These are phyloP conservation scores for Kradibia gibbosae DNA, from an alignment of 1,140 invertebrate genomes.

Conservation along the genomic window DNA sequence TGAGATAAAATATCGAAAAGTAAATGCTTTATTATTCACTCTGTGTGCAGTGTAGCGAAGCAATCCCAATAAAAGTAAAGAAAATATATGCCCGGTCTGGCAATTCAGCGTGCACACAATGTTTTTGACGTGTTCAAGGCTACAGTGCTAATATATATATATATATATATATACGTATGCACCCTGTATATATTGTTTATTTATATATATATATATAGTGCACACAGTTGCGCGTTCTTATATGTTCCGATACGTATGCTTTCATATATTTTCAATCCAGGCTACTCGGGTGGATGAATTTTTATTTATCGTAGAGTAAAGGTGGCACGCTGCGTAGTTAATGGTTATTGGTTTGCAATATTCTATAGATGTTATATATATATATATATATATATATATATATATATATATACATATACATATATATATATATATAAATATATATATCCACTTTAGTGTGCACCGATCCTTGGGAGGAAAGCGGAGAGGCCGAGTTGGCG, in stretches of 20 bases:
- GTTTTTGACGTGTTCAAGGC: neutral
- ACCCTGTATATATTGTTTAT: no score
- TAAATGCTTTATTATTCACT: slow-evolving; percentile 6
- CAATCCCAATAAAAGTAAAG: neutral
- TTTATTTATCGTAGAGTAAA: slow-evolving; percentile 66
- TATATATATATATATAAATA: slow-evolving; percentile 24
- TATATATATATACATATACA: slow-evolving; percentile 45
- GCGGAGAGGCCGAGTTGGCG: neutral
- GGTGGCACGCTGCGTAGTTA: slow-evolving; percentile 62
- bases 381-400: no score
- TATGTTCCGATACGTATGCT: slow-evolving; percentile 4
- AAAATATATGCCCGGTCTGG: neutral
- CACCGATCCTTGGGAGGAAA: neutral
- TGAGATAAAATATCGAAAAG: no score
- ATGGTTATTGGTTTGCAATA: slow-evolving; percentile 70
- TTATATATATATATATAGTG: no score
- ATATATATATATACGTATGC: no score
- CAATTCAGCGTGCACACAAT: neutral
- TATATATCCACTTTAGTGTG: slow-evolving; percentile 28
- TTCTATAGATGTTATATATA: slow-evolving; percentile 28
- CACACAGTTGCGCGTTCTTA: no score
- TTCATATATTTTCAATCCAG: slow-evolving; percentile 43
- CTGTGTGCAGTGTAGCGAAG: neutral
- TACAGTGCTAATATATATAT: no score
- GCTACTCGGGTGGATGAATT: slow-evolving; percentile 64